Evolutionary conservation across 1,140 invertebrate species (phyloP).

Genomic region (Drosophila punjabiensis): DNA sequence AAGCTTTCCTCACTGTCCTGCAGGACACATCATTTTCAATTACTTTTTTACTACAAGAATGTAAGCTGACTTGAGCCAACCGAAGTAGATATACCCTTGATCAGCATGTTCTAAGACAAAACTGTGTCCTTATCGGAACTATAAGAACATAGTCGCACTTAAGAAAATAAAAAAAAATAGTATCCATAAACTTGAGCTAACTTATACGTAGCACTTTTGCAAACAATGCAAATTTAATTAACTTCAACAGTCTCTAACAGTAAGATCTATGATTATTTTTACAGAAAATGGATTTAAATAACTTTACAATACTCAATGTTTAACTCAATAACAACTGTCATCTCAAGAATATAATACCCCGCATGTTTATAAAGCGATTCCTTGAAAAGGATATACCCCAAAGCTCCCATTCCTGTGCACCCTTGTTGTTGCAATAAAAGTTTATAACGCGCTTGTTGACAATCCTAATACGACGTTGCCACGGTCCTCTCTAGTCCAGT

Average conservation of each 20-base stretch:
- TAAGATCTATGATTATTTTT: neutral
- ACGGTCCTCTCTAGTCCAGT: conserved; percentile 22
- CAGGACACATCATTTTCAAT: conserved; percentile 78
- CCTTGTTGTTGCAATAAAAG: conserved; percentile 74
- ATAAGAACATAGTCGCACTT: neutral
- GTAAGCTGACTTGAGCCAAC: neutral
- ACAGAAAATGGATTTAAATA: neutral
- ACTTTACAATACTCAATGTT: neutral
- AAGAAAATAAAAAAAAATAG: too few relatives aligned
- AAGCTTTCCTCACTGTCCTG: conserved; percentile 49
- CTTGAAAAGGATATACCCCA: neutral
- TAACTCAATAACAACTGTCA: neutral
- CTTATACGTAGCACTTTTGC: neutral
- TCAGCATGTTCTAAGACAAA: neutral
- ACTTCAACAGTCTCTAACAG: neutral
- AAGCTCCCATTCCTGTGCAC: neutral
- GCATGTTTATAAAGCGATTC: neutral
- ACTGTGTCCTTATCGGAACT: neutral
- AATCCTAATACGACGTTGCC: conserved; percentile 73
- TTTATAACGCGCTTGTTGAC: conserved; percentile 82
- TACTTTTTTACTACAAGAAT: conserved; percentile 35
- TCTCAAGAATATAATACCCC: neutral
- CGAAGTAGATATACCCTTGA: neutral
- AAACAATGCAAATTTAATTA: neutral
- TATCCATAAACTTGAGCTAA: too few relatives aligned